Conservation (phyloP, 2,797 vertebrate genomes). For the Poecilia velifera region DNA sequence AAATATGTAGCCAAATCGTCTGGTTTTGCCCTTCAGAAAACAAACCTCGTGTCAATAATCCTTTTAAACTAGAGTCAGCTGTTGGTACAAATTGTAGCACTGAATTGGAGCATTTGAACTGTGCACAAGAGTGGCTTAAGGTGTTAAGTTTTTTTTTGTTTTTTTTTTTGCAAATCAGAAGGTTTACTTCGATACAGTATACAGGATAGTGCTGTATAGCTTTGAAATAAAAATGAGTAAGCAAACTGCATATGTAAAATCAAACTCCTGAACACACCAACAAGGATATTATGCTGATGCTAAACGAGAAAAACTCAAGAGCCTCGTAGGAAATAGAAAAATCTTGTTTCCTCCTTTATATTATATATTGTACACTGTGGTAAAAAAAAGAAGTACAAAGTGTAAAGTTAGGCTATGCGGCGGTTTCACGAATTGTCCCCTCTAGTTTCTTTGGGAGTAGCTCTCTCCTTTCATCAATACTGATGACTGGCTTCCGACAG, state of each 20-base stretch:
- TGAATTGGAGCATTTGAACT: slow-evolving; percentile 65
- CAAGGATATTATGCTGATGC: slow-evolving; percentile 93
- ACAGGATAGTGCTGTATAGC: slow-evolving; percentile 84
- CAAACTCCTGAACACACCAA: slow-evolving; percentile 90
- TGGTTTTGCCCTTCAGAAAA: slow-evolving; percentile 31
- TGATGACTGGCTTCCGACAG: slow-evolving; percentile 98
- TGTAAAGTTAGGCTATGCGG: slow-evolving; percentile 95
- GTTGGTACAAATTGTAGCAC: slow-evolving; percentile 62
- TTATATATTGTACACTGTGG: slow-evolving; percentile 84
- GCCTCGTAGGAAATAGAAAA: slow-evolving; percentile 95
- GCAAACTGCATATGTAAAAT: slow-evolving; percentile 74
- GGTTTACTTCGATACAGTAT: slow-evolving; percentile 86
- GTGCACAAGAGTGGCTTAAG: slow-evolving; percentile 71
- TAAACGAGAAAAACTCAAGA: slow-evolving; percentile 87
- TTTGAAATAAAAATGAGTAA: slow-evolving; percentile 83
- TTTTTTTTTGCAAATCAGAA: slow-evolving; percentile 89
- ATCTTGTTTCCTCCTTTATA: slow-evolving; percentile 80
- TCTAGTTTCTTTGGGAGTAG: slow-evolving; percentile 99
- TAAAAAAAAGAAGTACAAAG: slow-evolving; percentile 84
- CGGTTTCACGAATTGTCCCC: slow-evolving; percentile 98
- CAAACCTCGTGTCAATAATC: slow-evolving; percentile 28
- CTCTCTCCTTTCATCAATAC: slow-evolving; percentile 98
- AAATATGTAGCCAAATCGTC: slow-evolving; percentile 39
- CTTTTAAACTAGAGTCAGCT: slow-evolving; percentile 57
- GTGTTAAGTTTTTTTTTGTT: slow-evolving; percentile 73